Percentiles rank a stretch among this genome's conserved stretches.
These are phyloP conservation scores for Oxytorus armatus DNA, from an alignment of 2,888 invertebrate genomes.

Conservation along the genomic window DNA sequence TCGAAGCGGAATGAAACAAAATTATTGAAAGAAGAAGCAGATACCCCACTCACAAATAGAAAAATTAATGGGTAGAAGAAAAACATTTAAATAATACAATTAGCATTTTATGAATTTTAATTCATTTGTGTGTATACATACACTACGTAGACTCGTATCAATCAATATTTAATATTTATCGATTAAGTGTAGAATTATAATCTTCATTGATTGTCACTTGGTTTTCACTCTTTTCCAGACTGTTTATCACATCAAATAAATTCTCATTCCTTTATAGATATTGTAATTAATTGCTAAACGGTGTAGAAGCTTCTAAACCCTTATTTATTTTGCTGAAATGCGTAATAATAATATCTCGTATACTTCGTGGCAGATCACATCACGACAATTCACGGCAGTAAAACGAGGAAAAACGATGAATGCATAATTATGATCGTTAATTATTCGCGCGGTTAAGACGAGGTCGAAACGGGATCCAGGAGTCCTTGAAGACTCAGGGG, in stretches of 20 bases:
- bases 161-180: no score
- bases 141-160: no score
- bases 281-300: no score
- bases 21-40: not conserved
- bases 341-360: not conserved
- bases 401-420: slow-evolving; percentile 15
- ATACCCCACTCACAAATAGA: not conserved
- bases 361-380: not conserved
- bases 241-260: no score
- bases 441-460: slow-evolving; percentile 12
- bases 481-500: not conserved
- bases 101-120: no score
- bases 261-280: not conserved
- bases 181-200: no score
- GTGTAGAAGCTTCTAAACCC: no score
- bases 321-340: no score
- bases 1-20: not conserved
- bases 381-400: slow-evolving; percentile 1
- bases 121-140: no score
- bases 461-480: slow-evolving; percentile 16
- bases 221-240: no score
- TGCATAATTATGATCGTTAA: slow-evolving; percentile 58
- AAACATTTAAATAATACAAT: not conserved
- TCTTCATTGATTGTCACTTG: no score
- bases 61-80: not conserved